Conservation (phyloP, 2,888 invertebrate genomes). For the Hirtodrosophila trivittata region DNA sequence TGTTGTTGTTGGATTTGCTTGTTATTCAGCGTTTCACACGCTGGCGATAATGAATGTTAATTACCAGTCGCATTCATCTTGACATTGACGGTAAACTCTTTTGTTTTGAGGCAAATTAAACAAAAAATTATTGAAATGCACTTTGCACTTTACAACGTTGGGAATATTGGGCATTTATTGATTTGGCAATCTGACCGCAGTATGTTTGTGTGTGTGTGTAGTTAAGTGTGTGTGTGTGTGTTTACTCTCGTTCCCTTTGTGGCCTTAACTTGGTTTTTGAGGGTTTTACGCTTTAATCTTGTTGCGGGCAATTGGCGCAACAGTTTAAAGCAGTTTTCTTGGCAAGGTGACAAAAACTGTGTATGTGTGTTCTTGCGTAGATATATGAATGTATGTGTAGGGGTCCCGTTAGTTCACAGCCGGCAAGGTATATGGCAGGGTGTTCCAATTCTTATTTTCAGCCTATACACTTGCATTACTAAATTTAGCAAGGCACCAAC, state of each 20-base stretch:
- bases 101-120: background rate
- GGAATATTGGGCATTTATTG: slow-evolving; percentile 62
- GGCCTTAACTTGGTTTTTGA: slow-evolving; percentile 30
- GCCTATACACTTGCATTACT: slow-evolving; percentile 63
- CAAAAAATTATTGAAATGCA: slow-evolving; percentile 7
- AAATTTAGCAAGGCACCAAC: slow-evolving; percentile 66
- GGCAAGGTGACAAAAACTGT: slow-evolving; percentile 65
- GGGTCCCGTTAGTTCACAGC: slow-evolving; percentile 48
- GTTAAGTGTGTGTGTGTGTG: slow-evolving; percentile 11
- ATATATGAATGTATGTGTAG: slow-evolving; percentile 13
- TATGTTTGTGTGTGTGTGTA: slow-evolving; percentile 1
- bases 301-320: slow-evolving; percentile 52
- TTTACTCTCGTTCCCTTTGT: slow-evolving; percentile 7
- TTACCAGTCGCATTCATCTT: slow-evolving; percentile 27
- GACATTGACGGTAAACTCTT: slow-evolving; percentile 37
- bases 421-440: slow-evolving; percentile 67
- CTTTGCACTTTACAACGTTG: slow-evolving; percentile 2
- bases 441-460: slow-evolving; percentile 80
- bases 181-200: slow-evolving; percentile 44
- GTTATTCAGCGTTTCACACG: slow-evolving; percentile 28
- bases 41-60: slow-evolving; percentile 45
- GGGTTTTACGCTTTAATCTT: slow-evolving; percentile 27
- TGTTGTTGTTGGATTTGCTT: slow-evolving; percentile 17
- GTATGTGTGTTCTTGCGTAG: slow-evolving; percentile 4
- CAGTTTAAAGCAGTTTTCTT: slow-evolving; percentile 64